Base-by-base conservation (phyloP, 2,113 vertebrate species). In the Vulpes vulpes region DNA sequence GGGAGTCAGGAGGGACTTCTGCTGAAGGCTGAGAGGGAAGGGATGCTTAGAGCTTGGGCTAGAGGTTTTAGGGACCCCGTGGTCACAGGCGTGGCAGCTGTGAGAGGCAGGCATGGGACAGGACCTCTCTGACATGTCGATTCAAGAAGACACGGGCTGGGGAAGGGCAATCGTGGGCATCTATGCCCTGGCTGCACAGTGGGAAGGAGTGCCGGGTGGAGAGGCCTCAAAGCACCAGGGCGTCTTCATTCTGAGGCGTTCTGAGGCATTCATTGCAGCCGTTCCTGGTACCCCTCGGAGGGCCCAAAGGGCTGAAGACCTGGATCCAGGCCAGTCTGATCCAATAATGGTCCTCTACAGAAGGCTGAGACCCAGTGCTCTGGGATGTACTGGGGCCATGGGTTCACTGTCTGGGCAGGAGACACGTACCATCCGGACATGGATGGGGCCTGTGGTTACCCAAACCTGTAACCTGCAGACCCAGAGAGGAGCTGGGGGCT, bases 291-390 rank as follows among this genome's bases (percentile, higher is more conserved):
- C 67, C 55, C n/a, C 38, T 64, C 14, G 53, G 20, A 82, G 32
- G 57, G 5, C 84, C 22, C 23, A 62, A 89, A 71, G 60, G 69
- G 62, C 69, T 49, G 73, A 91, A 90, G 81, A 20, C 84, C 25
- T 84, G 51, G 38, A 69, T 69, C n/a, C 22, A 67, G 62, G 69
- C 51, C 35, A 11, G 73, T 67, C 67, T 55, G 62, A 62, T 15
- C 9, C 67, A 60, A 76, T 16, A 35, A 65, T 51, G 51, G 22
- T n/a, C 67, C 51, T 90, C 14, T 67, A 85, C 43, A 78, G 71
- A 89, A 90, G 51, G 78, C 85, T 25, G 64, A 69, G 59, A 82
- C 83, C 43, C 81, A 97, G n/a, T 51, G 23, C 25, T 73, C 79
- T 86, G 43, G 76, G 88, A 86, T 82, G 5, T 62, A 22, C 32